Conservation (phyloP, 2,113 vertebrate genomes). For the Sinocyclocheilus rhinocerous region DNA sequence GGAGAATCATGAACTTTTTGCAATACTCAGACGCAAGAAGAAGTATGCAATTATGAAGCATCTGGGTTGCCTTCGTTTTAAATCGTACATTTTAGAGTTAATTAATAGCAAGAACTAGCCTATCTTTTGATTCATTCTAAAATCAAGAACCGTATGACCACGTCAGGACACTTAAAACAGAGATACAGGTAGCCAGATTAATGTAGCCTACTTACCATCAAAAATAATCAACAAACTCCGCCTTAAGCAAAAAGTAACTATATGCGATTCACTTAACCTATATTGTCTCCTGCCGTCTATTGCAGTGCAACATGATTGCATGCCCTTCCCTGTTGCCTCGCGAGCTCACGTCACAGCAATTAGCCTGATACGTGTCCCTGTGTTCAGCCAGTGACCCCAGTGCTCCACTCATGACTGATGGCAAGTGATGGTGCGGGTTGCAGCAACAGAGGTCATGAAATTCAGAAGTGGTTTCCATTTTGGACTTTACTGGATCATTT, state of each 20-base stretch:
- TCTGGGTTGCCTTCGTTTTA: neutral
- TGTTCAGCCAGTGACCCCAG: slow-evolving; percentile 2
- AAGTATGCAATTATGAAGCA: neutral
- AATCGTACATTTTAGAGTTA: neutral
- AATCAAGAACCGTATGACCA: neutral
- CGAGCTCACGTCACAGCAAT: neutral
- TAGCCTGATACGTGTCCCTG: slow-evolving; percentile 21
- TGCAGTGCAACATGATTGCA: neutral
- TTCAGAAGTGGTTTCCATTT: neutral
- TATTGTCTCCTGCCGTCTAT: neutral
- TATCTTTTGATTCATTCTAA: neutral
- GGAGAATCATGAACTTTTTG: neutral
- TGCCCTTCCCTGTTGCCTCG: neutral
- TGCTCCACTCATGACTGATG: slow-evolving; percentile 6
- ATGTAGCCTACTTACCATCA: neutral
- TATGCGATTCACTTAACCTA: neutral
- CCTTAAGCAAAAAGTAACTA: neutral
- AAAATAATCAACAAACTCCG: neutral
- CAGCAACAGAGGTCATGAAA: neutral
- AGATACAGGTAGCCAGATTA: neutral
- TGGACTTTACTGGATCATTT: slow-evolving; percentile 37
- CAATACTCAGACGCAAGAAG: neutral
- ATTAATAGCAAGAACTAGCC: neutral
- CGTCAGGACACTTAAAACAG: neutral
- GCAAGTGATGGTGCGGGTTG: slow-evolving; percentile 12